Evolutionary conservation across 2,888 invertebrate species (phyloP), one percentile per base, ranked within the genome.

Genomic region (Hermodice carunculata): DNA sequence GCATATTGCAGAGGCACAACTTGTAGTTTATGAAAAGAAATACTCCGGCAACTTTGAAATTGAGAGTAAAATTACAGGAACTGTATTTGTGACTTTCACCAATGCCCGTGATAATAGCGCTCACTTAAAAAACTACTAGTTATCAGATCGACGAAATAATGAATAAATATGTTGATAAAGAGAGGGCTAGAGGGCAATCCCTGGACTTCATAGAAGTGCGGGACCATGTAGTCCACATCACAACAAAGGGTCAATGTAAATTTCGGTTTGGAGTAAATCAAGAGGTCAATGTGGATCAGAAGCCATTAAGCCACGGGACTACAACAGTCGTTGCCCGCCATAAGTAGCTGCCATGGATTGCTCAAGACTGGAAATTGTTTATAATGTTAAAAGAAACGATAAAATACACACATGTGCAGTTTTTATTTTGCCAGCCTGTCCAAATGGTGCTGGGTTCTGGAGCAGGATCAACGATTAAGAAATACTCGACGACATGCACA

Each of bases 1-100:
- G 22, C 77, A 78, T 56, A 71, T 77, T 60, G 84, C 83, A 1
- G 80, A 81, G 48, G 86, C 86, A 5, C 74, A 78, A 46, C 77
- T 86, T 40, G 75, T 83, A 1, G 81, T 86, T 53, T 82, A 82
- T 40, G 86, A 86, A 72, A 67, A 69, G 51, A 67, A 70, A 56
- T 62, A 70, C 26, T 71, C 78, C 73, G 83, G 83, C 37, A 67
- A 68, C 31, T 85, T 84, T 65, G 61, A 71, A 11, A 70, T 86
- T 24, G 69, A 61, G 17, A 78, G 79, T 11, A 43, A 49, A 24
- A 48, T 76, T n/a, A 51, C 28, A 6, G 73, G 73, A 34, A 67
- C 63, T 40, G 71, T 74, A 1, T 62, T 62, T 46, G 70, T 74
- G 48, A 69, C 70, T 11, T 70, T 76, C 56, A 74, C 66, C 11